Percentiles rank a stretch among this genome's conserved stretches.
These are phyloP conservation scores for Musca domestica DNA, from an alignment of 1,140 invertebrate species.

Conservation along the genomic window DNA sequence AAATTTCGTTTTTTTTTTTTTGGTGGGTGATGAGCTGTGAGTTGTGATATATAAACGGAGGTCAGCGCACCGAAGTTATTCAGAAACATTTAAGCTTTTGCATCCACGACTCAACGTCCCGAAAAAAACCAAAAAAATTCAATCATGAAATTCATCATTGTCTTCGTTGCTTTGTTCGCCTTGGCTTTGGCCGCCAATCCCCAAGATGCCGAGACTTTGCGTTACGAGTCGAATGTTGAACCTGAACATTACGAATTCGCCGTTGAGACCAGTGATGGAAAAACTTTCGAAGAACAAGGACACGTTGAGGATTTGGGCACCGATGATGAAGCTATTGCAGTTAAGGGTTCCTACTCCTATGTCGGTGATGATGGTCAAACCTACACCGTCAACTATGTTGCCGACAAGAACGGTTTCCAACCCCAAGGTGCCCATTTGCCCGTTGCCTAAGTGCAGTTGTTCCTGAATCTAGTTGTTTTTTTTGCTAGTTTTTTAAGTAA, in stretches of 20 bases:
- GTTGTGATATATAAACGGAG: too few species aligned
- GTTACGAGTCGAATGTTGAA: constrained; percentile 53
- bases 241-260: constrained; percentile 36
- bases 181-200: constrained; percentile 14
- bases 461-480: constrained; percentile 61
- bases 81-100: too few species aligned
- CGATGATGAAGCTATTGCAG: constrained; percentile 59
- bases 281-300: constrained; percentile 58
- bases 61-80: too few species aligned
- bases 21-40: too few species aligned
- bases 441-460: constrained; percentile 58
- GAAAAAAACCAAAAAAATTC: too few species aligned
- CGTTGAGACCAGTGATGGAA: constrained; percentile 67
- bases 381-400: constrained; percentile 60
- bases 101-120: too few species aligned
- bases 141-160: constrained; percentile 32
- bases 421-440: constrained; percentile 64
- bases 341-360: constrained; percentile 64
- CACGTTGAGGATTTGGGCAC: constrained; percentile 58
- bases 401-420: constrained; percentile 60
- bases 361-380: constrained; percentile 65
- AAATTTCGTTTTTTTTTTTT: too few species aligned
- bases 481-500: too few species aligned
- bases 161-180: constrained; percentile 29
- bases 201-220: constrained; percentile 53